Evolutionary conservation across 2,888 invertebrate genomes (phyloP).

Genomic region (Sisyra terminalis): DNA sequence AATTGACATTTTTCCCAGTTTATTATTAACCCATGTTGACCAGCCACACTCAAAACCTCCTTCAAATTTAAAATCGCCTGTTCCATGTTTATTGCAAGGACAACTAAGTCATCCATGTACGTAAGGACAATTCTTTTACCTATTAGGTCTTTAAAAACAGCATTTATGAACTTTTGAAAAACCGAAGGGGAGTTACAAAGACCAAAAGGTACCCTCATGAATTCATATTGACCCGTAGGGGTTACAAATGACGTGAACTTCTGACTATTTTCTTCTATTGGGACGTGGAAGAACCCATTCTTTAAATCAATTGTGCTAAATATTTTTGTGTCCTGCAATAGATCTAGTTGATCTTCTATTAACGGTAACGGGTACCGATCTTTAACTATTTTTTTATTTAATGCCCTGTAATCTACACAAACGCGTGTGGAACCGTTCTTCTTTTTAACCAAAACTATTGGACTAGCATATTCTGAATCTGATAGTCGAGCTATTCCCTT

Average conservation of each 20-base stretch:
- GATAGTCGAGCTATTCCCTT: too few relatives aligned
- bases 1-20: not conserved
- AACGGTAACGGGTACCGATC: not conserved
- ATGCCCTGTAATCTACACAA: not conserved
- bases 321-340: not conserved
- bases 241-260: not conserved
- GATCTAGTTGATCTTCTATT: not conserved
- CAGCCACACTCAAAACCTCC: not conserved
- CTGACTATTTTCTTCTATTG: not conserved
- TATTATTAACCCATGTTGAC: not conserved
- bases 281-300: not conserved
- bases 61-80: not conserved
- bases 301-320: not conserved
- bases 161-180: not conserved
- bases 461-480: conserved; percentile 1
- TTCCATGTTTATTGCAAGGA: not conserved
- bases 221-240: too few relatives aligned
- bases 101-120: not conserved
- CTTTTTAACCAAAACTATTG: conserved; percentile 1
- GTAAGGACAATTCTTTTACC: not conserved
- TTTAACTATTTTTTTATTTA: not conserved
- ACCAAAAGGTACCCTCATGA: too few relatives aligned
- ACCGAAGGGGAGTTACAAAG: not conserved
- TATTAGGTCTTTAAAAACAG: not conserved
- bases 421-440: not conserved